Evolutionary conservation across 1,140 invertebrate genomes (phyloP), one percentile per base, ranked within the genome.

Genomic region (Rhopalosiphum maidis): DNA sequence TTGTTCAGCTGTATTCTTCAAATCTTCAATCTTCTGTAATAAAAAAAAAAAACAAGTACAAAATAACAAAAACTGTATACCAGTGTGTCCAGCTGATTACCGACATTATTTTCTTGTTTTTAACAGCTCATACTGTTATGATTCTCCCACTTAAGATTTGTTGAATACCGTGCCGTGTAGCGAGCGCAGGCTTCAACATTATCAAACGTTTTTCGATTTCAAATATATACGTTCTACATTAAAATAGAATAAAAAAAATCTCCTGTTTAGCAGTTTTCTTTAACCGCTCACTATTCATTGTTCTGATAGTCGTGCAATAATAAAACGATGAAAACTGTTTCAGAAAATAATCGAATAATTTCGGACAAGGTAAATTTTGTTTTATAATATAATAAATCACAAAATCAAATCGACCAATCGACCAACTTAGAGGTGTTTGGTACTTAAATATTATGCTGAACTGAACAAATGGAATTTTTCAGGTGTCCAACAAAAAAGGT

Each of bases 401-500:
- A 18, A 77, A 18, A 77, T 77, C n/a, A 18, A n/a, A 77, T 77
- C 30, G n/a, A 18, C n/a, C n/a, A 0, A n/a, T 3, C 25, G 15
- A 30, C 11, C 25, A n/a, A 30, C 11, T 25, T 15, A 11, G 2
- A 18, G 25, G 25, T 30, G 6, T n/a, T 11, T 15, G 15, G 0
- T n/a, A 77, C n/a, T 5, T 77, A n/a, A n/a, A n/a, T 5, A 18
- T 18, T 6, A 77, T 35, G 15, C n/a, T 77, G 15, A 77, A 35
- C 30, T 5, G 4, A 77, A 18, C 60, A 23, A 6, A 35, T 22
- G n/a, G 1, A 23, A 21, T 30, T 30, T 90, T 90, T 68, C n/a
- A 92, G 90, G 37, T 41, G 18, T 7, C 60, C 11, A 85, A 21
- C n/a, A 93, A 86, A 43, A 94, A 93, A 94, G 94, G 93, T n/a